phyloP scores from a whole-genome alignment of 2,797 vertebrate species.

The Gila robusta region DNA sequence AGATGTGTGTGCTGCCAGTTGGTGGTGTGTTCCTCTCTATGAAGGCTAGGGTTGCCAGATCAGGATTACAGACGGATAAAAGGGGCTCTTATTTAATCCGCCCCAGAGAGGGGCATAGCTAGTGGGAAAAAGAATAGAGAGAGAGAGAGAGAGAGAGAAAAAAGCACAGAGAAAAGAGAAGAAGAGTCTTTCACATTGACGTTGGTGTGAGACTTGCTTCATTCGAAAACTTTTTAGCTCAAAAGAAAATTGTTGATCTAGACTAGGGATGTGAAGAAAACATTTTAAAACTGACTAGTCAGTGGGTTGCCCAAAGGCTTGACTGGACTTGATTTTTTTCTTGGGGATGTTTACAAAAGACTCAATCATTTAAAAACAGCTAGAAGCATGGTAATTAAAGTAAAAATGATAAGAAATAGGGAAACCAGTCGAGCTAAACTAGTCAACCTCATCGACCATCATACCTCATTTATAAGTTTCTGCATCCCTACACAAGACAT shows the following conservation, averaged over 20 bases:
- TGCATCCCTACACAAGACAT: neutral
- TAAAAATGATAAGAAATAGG: neutral
- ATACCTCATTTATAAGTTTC: neutral
- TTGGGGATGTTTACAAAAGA: neutral
- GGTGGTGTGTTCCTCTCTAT: conserved; percentile 31
- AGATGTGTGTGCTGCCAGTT: conserved; percentile 34
- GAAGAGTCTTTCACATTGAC: neutral
- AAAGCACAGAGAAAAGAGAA: neutral
- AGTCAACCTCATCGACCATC: neutral
- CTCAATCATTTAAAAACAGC: neutral
- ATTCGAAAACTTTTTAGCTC: neutral
- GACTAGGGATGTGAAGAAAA: neutral
- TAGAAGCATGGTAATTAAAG: neutral
- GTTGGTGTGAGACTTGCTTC: neutral
- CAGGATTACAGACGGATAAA: conserved; percentile 74
- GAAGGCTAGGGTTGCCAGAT: conserved; percentile 40
- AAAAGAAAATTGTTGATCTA: neutral
- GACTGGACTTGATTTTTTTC: neutral
- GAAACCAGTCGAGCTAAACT: neutral
- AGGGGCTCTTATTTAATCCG: conserved; percentile 74
- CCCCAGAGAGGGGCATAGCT: conserved; percentile 61
- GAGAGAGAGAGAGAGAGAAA: neutral
- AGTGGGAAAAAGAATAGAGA: conserved; percentile 45
- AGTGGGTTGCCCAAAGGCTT: neutral
- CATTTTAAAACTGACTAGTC: neutral